These are phyloP conservation scores for Neoitamus cyanurus DNA, from an alignment of 2,888 invertebrate species.

Conservation along the genomic window DNA sequence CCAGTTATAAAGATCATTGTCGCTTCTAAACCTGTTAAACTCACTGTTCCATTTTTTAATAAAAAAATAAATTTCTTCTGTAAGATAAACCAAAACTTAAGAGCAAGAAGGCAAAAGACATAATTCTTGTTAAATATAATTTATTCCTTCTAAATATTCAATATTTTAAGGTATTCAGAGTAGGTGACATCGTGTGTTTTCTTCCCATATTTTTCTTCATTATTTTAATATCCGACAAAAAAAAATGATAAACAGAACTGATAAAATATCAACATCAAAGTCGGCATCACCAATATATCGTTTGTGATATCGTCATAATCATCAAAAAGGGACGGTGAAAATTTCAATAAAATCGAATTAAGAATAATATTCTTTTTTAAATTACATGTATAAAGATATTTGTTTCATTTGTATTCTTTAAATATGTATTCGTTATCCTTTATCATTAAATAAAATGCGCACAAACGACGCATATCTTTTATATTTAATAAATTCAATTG, in stretches of 20 bases:
- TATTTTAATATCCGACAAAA: slow-evolving; percentile 30
- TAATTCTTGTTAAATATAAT: slow-evolving; percentile 32
- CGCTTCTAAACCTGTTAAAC: too few relatives aligned
- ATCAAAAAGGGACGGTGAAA: slow-evolving; percentile 66
- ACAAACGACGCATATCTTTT: slow-evolving; percentile 29
- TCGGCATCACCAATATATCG: slow-evolving; percentile 28
- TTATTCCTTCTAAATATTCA: slow-evolving; percentile 41
- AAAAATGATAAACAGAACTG: not conserved
- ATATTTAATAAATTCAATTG: slow-evolving; percentile 63
- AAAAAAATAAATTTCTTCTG: not conserved
- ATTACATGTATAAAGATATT: slow-evolving; percentile 53
- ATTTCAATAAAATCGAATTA: slow-evolving; percentile 65
- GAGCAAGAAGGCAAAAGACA: not conserved
- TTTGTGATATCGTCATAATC: slow-evolving; percentile 53
- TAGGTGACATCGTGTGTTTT: slow-evolving; percentile 35
- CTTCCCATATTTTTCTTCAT: not conserved
- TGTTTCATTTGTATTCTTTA: slow-evolving; percentile 43
- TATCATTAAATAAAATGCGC: slow-evolving; percentile 49
- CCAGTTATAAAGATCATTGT: too few relatives aligned
- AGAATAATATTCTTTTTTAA: slow-evolving; percentile 51
- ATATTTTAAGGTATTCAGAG: slow-evolving; percentile 38
- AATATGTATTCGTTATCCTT: slow-evolving; percentile 37
- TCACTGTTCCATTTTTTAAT: not conserved
- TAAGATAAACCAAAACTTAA: not conserved
- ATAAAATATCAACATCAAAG: slow-evolving; percentile 40